Base-by-base conservation (phyloP, 1,140 invertebrate genomes). In the Calosoma granatense region DNA sequence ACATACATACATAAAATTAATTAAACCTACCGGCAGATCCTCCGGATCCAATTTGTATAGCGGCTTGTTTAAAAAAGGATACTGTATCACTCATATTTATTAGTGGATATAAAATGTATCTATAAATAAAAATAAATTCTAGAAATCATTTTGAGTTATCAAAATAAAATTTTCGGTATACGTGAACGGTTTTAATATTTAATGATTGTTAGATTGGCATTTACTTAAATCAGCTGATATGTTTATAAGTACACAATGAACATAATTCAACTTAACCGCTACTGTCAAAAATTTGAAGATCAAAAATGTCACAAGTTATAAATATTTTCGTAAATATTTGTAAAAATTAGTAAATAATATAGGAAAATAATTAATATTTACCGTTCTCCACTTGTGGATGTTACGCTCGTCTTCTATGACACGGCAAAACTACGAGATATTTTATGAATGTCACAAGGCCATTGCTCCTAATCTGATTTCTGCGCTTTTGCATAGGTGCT, bases 31-130 rank as follows among this genome's bases (percentile, higher is more conserved):
- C 91, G 62, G 92, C 92, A 60, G 88, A 91, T 57, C 92, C 92
- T 57, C 92, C 92, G 62, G 92, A 85, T 26, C 82, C 80, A 63
- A 94, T 85, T 77, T 94, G 91, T 70, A 94, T 86, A 1, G 78
- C 80, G 53, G 86, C 88, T 69, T 87, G 78, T 71, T 85, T 87
- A 26, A 81, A 9, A 11, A 47, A 11, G 6, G 41, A 65, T 56
- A 82, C 63, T 57, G 72, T 72, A 22, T 79, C 76, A 57, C 69
- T 56, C 77, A 71, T 72, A 57, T 61, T 64, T 15, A 19, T 47
- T 12, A 36, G n/a, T n/a, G n/a, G n/a, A 36, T 6, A 47, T 47
- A 47, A 47, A 17, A 47, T 11, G 15, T 47, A 47, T 36, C 17
- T 47, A 47, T 30, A 30, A 30, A 30, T 30, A 30, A 30, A 30